Evolutionary conservation across 2,888 invertebrate genomes (phyloP), one percentile per base, ranked within the genome.

Genomic region (Nowickia ferox): DNA sequence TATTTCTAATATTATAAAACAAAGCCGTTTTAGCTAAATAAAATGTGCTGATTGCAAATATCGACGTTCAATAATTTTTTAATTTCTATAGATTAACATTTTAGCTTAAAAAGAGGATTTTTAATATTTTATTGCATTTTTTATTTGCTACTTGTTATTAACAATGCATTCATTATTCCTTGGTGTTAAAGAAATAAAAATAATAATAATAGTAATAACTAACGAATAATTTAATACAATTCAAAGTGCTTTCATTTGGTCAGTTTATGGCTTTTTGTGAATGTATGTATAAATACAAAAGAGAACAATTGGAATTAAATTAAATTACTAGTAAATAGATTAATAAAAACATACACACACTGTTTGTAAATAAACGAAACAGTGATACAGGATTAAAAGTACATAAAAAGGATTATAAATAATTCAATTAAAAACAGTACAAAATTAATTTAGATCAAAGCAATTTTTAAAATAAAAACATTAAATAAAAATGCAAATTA

Each of bases 361-460:
- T 15, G 46, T 17, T 48, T 72, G 46, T 22, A 65, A 46, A 48
- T 22, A 72, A 40, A 55, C 42, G 17, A 44, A 48, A 57, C 22
- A 57, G 13, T 48, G 55, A 40, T 40, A 66, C 65, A 13, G 57
- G 55, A 48, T 71, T 71, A 63, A 63, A 30, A 57, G 11, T 9
- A 13, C 38, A 30, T 63, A 53, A 79, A 44, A 53, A 19, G 79
- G 63, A 79, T 79, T 79, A 71, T 72, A 72, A 65, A 72, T 65
- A 72, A 80, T 80, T 72, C 55, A 80, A 80, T 72, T 72, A 72
- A 80, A 79, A 80, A 66, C 65, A 63, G 38, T 71, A 72, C 40
- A 80, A 80, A 65, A 72, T 48, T 80, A 80, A 79, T 79, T 79
- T 78, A 71, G 78, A 61, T 78, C 53, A 78, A 79, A 71, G 71